Evolutionary conservation across 2,888 invertebrate genomes (phyloP).

Genomic region (Hybos culiciformis): DNA sequence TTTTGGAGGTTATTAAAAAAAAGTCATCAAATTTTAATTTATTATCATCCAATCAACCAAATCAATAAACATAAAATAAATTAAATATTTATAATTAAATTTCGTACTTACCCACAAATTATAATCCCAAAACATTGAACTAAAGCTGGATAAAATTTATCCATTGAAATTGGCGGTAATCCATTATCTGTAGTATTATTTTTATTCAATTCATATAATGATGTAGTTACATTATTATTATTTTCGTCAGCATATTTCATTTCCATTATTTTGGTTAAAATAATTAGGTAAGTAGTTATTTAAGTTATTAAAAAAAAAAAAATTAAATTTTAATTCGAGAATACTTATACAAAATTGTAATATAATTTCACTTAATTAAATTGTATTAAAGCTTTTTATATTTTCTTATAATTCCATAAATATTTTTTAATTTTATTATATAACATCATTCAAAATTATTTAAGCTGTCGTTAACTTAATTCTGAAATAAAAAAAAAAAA

Average conservation of each 20-base stretch:
- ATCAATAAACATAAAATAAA: neutral
- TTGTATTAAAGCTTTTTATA: too few relatives aligned
- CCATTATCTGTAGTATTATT: constrained; percentile 7
- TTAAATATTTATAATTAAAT: neutral
- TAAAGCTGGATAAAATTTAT: constrained; percentile 80
- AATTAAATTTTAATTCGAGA: too few relatives aligned
- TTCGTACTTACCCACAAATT: constrained; percentile 61
- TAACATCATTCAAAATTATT: too few relatives aligned
- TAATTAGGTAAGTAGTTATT: too few relatives aligned
- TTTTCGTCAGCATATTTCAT: neutral
- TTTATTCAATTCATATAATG: neutral
- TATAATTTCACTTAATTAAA: too few relatives aligned
- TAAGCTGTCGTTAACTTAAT: too few relatives aligned
- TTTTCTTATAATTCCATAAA: too few relatives aligned
- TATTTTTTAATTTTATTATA: too few relatives aligned
- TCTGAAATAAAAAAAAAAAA: too few relatives aligned
- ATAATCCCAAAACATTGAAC: constrained; percentile 86
- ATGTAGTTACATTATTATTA: neutral
- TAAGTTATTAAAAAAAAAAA: too few relatives aligned
- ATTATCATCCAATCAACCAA: neutral
- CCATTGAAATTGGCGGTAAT: constrained; percentile 37
- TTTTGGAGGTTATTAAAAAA: neutral
- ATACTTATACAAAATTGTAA: too few relatives aligned
- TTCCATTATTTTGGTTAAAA: too few relatives aligned
- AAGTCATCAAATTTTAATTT: neutral